Evolutionary conservation across 2,113 vertebrate species (phyloP).

Genomic region (Tringa solitaria): DNA sequence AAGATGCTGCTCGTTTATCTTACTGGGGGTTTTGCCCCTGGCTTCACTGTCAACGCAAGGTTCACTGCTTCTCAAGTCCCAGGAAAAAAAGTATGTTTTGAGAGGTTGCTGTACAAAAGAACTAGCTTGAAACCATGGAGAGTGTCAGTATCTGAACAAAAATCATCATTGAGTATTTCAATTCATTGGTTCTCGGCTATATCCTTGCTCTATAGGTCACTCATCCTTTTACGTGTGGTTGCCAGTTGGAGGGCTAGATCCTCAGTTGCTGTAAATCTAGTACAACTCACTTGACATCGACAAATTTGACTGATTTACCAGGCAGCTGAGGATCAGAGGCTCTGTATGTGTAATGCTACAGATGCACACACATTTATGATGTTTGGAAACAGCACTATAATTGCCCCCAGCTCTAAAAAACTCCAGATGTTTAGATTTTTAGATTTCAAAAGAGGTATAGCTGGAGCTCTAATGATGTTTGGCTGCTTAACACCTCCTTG

Average conservation of each 20-base stretch:
- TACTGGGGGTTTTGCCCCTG: not conserved
- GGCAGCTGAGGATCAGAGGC: conserved; percentile 17
- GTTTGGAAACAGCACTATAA: not conserved
- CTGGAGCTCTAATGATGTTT: not conserved
- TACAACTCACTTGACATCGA: not conserved
- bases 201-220: not conserved
- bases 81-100: not conserved
- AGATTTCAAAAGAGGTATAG: not conserved
- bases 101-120: not conserved
- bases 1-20: not conserved
- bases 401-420: not conserved
- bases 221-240: not conserved
- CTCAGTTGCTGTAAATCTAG: not conserved
- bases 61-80: not conserved
- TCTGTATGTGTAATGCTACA: not conserved
- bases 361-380: not conserved
- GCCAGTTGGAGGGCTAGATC: not conserved
- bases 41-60: not conserved
- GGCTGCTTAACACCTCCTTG: not conserved
- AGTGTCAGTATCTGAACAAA: not conserved
- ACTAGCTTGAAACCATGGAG: not conserved
- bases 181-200: not conserved
- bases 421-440: conserved; percentile 23
- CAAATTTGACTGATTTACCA: not conserved
- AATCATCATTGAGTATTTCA: not conserved